A percentile compares a stretch with the other conserved stretches of the same genome.
These are phyloP conservation scores for Nemotelus pantherinus DNA, from an alignment of 2,888 invertebrate species.

Conservation along the genomic window DNA sequence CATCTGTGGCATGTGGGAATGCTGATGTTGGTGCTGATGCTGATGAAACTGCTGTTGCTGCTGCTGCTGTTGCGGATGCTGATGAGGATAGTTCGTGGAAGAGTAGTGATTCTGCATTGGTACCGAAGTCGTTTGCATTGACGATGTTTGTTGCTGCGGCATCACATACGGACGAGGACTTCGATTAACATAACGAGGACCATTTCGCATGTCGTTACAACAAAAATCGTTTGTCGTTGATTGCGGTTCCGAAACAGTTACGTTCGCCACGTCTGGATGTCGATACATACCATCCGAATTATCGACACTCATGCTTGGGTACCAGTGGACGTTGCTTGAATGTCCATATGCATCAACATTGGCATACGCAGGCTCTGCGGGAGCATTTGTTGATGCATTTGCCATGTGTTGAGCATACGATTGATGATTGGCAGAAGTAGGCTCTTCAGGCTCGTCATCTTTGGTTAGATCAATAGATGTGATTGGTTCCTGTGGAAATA, in stretches of 20 bases:
- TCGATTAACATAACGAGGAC: constrained; percentile 16
- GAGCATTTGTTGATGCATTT: not conserved
- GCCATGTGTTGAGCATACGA: not conserved
- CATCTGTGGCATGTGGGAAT: constrained; percentile 10
- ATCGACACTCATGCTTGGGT: constrained; percentile 5
- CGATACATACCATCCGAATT: not conserved
- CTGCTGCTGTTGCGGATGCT: not conserved
- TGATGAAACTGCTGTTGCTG: constrained; percentile 7
- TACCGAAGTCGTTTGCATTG: not conserved
- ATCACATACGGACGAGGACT: not conserved
- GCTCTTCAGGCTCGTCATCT: constrained; percentile 65
- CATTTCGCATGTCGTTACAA: not conserved
- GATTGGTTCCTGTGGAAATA: constrained; percentile 64
- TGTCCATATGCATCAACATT: not conserved
- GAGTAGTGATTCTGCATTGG: not conserved
- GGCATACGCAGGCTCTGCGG: not conserved
- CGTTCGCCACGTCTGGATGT: not conserved
- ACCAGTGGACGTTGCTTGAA: constrained; percentile 17
- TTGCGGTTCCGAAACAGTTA: constrained; percentile 2
- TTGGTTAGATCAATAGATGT: constrained; percentile 69
- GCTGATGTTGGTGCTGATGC: constrained; percentile 25
- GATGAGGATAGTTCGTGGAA: not conserved
- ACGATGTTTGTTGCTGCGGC: not conserved
- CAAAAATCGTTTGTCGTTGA: constrained; percentile 14
- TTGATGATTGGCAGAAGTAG: constrained; percentile 23